phyloP scores from a whole-genome alignment of 2,888 invertebrate species.

The Siphonodentalium dalli region DNA sequence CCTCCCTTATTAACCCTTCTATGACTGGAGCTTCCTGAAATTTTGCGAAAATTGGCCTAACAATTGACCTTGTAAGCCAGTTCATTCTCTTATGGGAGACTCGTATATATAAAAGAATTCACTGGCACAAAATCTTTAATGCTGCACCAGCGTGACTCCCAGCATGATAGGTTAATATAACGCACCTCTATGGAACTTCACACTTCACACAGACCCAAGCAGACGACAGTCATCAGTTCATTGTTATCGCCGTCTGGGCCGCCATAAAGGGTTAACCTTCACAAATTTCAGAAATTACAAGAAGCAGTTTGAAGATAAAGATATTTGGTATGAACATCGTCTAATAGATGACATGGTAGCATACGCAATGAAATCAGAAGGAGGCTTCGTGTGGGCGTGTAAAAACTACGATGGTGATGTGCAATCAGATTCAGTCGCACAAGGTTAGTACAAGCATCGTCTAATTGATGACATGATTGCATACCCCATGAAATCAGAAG shows the following conservation, averaged over 20 bases:
- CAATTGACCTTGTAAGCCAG: too few species aligned
- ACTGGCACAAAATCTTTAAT: too few species aligned
- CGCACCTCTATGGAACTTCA: too few species aligned
- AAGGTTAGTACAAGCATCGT: conserved; percentile 79
- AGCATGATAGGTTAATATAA: too few species aligned
- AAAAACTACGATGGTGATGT: conserved; percentile 99
- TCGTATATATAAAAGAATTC: too few species aligned
- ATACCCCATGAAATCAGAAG: conserved; percentile 94
- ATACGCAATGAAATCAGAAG: conserved; percentile 95
- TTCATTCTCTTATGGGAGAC: too few species aligned
- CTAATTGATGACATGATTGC: conserved; percentile 99
- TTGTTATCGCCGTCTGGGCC: not conserved
- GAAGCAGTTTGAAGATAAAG: conserved; percentile 79
- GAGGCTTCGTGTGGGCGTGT: conserved; percentile 99
- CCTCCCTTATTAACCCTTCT: too few species aligned
- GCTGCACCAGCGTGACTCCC: too few species aligned
- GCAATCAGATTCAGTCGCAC: conserved; percentile 97
- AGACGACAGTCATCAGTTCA: too few species aligned
- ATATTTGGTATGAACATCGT: conserved; percentile 97
- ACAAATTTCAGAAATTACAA: conserved; percentile 76
- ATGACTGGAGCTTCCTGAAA: too few species aligned
- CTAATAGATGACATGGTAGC: conserved; percentile 99
- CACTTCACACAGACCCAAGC: too few species aligned
- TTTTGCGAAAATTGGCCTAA: too few species aligned
- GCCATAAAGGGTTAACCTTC: not conserved